Base-by-base conservation (phyloP, 2,113 vertebrate genomes). In the Collichthys lucidus region DNA sequence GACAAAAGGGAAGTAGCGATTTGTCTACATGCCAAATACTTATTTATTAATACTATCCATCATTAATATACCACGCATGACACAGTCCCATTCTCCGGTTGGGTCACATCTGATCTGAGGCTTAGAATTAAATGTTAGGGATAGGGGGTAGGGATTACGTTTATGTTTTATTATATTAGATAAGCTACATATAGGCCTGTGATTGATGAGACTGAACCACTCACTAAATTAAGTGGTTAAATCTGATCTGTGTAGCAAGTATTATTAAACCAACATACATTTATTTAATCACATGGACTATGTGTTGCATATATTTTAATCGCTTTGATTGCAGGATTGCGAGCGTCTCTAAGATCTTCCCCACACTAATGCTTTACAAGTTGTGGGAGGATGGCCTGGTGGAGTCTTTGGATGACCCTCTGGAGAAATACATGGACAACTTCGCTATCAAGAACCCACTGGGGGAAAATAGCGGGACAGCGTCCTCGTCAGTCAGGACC, bases 331-430 rank as follows among this genome's bases (percentile, higher is more conserved):
- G 52, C 90, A 99, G 97, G 85, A 97, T 98, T 46, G 95, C 96
- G 55, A 98, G 97, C 3, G 72, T 98, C 78, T 98, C 98, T 17
- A 98, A 98, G 94, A 94, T 99, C 83, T 98, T 99, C 56, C 97
- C 97, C 0, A 94, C 96, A 0, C 89, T 99, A 31, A 98, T 98
- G 97, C 42, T 99, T 26, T 98, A 98, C 83, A 97, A 96, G 84
- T 88, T 99, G 79, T 98, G 97, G 97, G 97, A 99, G 82, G 95
- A 97, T 20, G 96, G 97, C 9, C 91, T 93, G 11, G 90, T 98
- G 47, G 90, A 67, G 0, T 99, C 97, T 7, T 88, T 98, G 1
- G 97, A 99, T 0, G 97, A 99, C 86, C 95, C 97, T 0, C 40
- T 98, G 77, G 96, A 97, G 79, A 96, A 96, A 40, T 98, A 97